Conservation (phyloP, 2,113 vertebrate species). For the Apeltes quadracus region DNA sequence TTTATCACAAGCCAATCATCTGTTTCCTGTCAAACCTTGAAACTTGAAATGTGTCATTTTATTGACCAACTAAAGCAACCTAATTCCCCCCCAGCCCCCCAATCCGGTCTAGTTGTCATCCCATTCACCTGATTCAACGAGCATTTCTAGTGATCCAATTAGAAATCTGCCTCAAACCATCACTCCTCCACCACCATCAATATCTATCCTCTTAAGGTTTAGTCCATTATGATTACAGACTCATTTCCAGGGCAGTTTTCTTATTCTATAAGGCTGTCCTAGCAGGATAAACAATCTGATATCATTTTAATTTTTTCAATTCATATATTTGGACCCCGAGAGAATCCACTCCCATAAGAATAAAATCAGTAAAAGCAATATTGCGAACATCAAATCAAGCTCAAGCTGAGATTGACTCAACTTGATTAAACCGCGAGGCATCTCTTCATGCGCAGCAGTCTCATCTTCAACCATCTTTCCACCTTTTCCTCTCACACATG, state of each 20-base stretch:
- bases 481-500: not conserved
- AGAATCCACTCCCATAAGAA: slow-evolving; percentile 21
- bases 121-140: not conserved
- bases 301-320: slow-evolving; percentile 19
- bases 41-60: slow-evolving; percentile 3
- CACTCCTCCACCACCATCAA: not conserved
- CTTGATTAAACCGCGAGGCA: slow-evolving; percentile 57
- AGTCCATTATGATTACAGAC: not conserved
- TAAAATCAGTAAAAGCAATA: slow-evolving; percentile 48
- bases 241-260: not conserved
- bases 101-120: not conserved
- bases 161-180: not conserved
- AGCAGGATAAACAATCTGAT: not conserved
- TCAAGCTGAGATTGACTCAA: slow-evolving; percentile 55
- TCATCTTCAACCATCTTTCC: not conserved
- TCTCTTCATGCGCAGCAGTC: slow-evolving; percentile 6
- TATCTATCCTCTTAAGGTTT: not conserved
- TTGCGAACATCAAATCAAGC: slow-evolving; percentile 58
- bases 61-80: not conserved
- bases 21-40: not conserved
- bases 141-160: not conserved
- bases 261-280: not conserved
- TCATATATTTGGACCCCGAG: slow-evolving; percentile 10
- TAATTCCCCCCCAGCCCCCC: not conserved
- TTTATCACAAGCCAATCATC: not conserved